phyloP scores from a whole-genome alignment of 1,140 invertebrate species.

The Drosophila insularis region DNA sequence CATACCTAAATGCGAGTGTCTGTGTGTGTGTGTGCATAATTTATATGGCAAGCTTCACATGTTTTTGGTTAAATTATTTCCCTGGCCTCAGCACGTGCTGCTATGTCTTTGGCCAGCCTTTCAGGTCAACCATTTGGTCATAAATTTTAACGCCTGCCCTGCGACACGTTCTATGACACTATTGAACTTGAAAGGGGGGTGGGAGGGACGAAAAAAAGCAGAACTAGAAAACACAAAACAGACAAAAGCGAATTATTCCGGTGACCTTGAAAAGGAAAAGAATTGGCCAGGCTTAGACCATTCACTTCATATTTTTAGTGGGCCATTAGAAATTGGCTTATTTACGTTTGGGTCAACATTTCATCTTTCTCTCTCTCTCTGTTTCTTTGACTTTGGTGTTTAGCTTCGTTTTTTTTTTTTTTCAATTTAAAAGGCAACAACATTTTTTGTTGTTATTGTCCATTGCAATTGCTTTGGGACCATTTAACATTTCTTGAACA shows the following conservation, averaged over 20 bases:
- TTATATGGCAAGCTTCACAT: conserved; percentile 75
- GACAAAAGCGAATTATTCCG: conserved; percentile 53
- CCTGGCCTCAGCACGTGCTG: conserved; percentile 64
- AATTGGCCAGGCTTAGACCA: not conserved
- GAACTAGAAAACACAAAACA: conserved; percentile 32
- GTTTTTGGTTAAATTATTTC: conserved; percentile 79
- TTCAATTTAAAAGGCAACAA: conserved; percentile 15
- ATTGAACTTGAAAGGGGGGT: conserved; percentile 77
- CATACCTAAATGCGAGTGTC: conserved; percentile 40
- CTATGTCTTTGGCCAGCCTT: conserved; percentile 42
- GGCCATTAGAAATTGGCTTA: conserved; percentile 9
- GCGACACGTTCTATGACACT: conserved; percentile 78
- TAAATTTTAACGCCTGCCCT: conserved; percentile 75
- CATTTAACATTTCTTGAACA: conserved; percentile 72
- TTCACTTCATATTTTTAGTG: conserved; percentile 16
- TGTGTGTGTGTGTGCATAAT: conserved; percentile 67
- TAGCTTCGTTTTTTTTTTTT: not conserved
- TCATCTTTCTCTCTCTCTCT: conserved; percentile 1
- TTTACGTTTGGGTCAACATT: conserved; percentile 8
- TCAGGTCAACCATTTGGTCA: conserved; percentile 74
- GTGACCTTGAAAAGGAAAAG: conserved; percentile 57
- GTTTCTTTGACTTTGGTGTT: too few species aligned
- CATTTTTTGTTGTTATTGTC: conserved; percentile 22
- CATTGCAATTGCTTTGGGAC: conserved; percentile 74
- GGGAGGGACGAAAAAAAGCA: conserved; percentile 21